These are phyloP conservation scores for Plemyria rubiginata DNA, from an alignment of 2,888 invertebrate genomes.

Conservation along the genomic window DNA sequence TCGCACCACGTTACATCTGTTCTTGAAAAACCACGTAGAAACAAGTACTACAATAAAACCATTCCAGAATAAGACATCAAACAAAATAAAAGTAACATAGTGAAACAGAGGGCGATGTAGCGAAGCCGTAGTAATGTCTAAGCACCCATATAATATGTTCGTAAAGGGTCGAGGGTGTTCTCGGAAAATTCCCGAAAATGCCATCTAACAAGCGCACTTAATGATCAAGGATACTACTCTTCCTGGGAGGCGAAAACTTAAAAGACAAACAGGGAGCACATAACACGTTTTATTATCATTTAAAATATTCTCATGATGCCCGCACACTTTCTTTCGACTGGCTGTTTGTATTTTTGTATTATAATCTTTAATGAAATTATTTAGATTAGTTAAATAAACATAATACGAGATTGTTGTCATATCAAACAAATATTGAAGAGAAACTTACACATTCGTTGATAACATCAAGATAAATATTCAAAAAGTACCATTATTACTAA, in stretches of 20 bases:
- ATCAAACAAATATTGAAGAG: background rate
- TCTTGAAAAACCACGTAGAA: background rate
- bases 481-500: conserved; percentile 17
- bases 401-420: no score
- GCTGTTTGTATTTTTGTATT: no score
- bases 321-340: no score
- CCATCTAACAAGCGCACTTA: conserved; percentile 71
- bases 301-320: no score
- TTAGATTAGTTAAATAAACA: no score
- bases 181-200: conserved; percentile 55
- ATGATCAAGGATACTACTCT: conserved; percentile 70
- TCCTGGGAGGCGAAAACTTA: conserved; percentile 63
- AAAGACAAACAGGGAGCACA: conserved; percentile 72
- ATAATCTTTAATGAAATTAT: no score
- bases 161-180: conserved; percentile 29
- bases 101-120: conserved; percentile 27
- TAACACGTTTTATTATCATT: conserved; percentile 55
- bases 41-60: conserved; percentile 4
- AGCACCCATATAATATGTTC: conserved; percentile 37
- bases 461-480: background rate
- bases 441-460: background rate
- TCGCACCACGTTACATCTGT: background rate
- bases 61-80: conserved; percentile 23
- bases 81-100: conserved; percentile 31
- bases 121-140: conserved; percentile 30